Evolutionary conservation across 2,888 invertebrate genomes (phyloP).

Genomic region (Anorthoa munda): DNA sequence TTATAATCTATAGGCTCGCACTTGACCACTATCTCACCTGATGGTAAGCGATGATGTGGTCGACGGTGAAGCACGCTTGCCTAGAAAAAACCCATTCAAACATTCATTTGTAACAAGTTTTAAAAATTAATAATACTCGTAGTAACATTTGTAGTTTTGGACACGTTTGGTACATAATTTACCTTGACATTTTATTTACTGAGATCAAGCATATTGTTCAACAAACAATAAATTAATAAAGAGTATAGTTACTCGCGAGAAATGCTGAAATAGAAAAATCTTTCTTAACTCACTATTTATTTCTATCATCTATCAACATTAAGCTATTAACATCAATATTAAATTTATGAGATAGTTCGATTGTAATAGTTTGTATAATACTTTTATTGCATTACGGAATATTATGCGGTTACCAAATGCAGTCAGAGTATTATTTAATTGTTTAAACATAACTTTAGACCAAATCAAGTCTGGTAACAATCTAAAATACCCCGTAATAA

Average conservation of each 20-base stretch:
- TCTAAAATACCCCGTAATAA: no score
- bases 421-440: background rate
- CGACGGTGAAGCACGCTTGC: no score
- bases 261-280: conserved; percentile 1
- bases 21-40: no score
- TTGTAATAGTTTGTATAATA: no score
- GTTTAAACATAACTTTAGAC: background rate
- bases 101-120: no score
- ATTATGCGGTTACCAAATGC: background rate
- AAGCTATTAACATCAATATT: background rate
- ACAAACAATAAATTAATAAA: background rate
- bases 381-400: background rate
- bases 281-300: background rate
- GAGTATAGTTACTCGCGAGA: background rate
- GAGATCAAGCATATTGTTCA: conserved; percentile 1
- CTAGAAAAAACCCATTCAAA: no score
- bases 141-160: no score
- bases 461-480: no score
- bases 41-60: no score
- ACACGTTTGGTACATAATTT: background rate
- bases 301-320: background rate
- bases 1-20: no score
- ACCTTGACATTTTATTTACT: conserved; percentile 21
- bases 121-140: no score
- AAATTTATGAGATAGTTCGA: background rate